Evolutionary conservation across 2,113 vertebrate species (phyloP).

Genomic region (Scortum barcoo): DNA sequence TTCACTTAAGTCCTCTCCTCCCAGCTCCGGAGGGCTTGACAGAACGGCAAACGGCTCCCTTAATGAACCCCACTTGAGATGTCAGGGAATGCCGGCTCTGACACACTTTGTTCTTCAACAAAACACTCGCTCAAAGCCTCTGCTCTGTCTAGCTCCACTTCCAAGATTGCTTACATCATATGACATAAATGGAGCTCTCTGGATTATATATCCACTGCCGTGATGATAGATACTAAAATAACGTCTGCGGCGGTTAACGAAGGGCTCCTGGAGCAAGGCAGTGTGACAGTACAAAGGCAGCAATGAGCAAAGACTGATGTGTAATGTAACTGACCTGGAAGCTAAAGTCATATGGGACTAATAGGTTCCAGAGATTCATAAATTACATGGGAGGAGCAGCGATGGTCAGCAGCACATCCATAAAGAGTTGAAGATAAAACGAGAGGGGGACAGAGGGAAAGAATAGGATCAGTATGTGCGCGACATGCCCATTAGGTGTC

Average conservation of each 20-base stretch:
- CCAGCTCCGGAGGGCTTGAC: slow-evolving; percentile 7
- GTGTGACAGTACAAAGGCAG: slow-evolving; percentile 63
- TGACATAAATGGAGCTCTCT: slow-evolving; percentile 35
- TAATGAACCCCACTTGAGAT: slow-evolving; percentile 38
- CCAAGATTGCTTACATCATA: slow-evolving; percentile 39
- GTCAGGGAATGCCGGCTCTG: slow-evolving; percentile 8
- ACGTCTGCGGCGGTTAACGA: slow-evolving; percentile 37
- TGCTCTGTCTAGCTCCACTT: slow-evolving; percentile 35
- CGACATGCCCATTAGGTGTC: slow-evolving; percentile 36
- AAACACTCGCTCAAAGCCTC: slow-evolving; percentile 36
- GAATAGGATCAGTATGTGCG: slow-evolving; percentile 36
- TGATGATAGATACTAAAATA: slow-evolving; percentile 54
- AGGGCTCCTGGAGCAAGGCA: slow-evolving; percentile 28
- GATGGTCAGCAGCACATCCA: slow-evolving; percentile 42
- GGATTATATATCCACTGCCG: slow-evolving; percentile 23
- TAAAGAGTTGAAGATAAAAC: slow-evolving; percentile 54
- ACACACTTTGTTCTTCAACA: slow-evolving; percentile 37
- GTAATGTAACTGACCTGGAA: slow-evolving; percentile 73
- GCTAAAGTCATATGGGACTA: slow-evolving; percentile 60
- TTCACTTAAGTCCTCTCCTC: slow-evolving; percentile 15
- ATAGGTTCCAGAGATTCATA: slow-evolving; percentile 68
- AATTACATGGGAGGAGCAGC: slow-evolving; percentile 43
- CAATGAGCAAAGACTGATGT: slow-evolving; percentile 62
- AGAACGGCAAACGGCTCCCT: slow-evolving; percentile 14
- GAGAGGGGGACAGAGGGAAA: slow-evolving; percentile 4